A percentile compares a stretch with the other conserved stretches of the same genome.
phyloP scores from a whole-genome alignment of 2,888 invertebrate genomes.

The Alloplasta piceator region DNA sequence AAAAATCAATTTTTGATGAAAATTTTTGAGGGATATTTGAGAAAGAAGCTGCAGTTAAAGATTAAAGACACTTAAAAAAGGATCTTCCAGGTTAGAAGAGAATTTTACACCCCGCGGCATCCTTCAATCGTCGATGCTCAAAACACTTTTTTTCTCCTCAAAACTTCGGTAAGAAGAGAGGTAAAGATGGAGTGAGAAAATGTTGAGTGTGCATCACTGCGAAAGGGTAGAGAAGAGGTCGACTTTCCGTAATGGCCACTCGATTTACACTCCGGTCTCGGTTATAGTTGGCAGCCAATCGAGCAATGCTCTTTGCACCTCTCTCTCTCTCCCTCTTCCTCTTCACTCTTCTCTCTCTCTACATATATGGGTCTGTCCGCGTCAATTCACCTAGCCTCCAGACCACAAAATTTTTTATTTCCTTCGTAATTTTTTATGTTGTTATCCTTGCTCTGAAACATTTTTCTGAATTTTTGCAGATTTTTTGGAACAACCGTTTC shows the following conservation, averaged over 20 bases:
- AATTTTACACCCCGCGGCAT: constrained; percentile 10
- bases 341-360: neutral
- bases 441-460: too few relatives aligned
- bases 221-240: constrained; percentile 41
- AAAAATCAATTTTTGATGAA: too few relatives aligned
- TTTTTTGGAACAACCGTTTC: too few relatives aligned
- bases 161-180: constrained; percentile 48
- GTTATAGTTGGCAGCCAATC: constrained; percentile 67
- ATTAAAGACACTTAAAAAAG: too few relatives aligned
- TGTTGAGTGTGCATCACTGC: constrained; percentile 12
- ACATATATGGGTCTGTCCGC: too few relatives aligned
- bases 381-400: too few relatives aligned
- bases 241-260: constrained; percentile 74
- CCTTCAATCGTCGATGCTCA: constrained; percentile 47
- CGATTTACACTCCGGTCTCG: constrained; percentile 72
- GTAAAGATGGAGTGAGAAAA: constrained; percentile 27
- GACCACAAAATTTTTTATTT: too few relatives aligned
- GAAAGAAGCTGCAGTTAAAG: too few relatives aligned
- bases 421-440: too few relatives aligned
- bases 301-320: constrained; percentile 38
- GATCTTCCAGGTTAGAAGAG: constrained; percentile 10
- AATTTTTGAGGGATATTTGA: too few relatives aligned
- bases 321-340: neutral
- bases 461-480: too few relatives aligned
- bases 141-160: constrained; percentile 52